phyloP scores from a whole-genome alignment of 2,113 vertebrate genomes.

The Cariama cristata region DNA sequence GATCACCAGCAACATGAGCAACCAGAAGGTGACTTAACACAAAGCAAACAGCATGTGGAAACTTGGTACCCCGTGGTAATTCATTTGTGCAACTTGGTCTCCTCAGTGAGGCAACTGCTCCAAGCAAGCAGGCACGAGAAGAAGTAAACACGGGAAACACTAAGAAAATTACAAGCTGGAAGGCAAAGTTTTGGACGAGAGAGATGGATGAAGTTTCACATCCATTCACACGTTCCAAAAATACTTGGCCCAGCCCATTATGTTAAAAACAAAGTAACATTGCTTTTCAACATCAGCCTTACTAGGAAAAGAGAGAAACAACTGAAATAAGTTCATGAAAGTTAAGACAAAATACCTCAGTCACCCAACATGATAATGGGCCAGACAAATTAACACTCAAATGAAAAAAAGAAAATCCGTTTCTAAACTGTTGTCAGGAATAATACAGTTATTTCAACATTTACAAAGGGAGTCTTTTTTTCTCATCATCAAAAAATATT shows the following conservation, averaged over 20 bases:
- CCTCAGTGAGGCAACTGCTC: not conserved
- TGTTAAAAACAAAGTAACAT: not conserved
- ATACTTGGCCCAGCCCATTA: not conserved
- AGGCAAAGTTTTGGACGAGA: not conserved
- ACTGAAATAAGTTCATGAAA: not conserved
- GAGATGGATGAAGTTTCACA: not conserved
- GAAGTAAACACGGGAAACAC: not conserved
- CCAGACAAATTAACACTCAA: not conserved
- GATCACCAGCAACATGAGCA: not conserved
- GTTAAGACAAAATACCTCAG: not conserved
- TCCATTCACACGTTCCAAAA: not conserved
- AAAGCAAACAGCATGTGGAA: not conserved
- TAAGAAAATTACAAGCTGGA: not conserved
- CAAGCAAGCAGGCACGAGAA: not conserved
- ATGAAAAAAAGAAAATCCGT: not conserved
- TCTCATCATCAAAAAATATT: not conserved
- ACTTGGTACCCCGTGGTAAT: not conserved
- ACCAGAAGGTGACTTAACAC: not conserved
- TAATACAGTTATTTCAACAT: not conserved
- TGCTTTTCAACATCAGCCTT: not conserved
- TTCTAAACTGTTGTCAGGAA: not conserved
- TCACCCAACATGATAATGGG: not conserved
- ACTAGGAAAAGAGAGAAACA: not conserved
- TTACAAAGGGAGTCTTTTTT: not conserved
- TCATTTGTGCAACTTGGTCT: not conserved